Evolutionary conservation across 1,140 invertebrate species (phyloP).

Genomic region (Andricus grossulariae): DNA sequence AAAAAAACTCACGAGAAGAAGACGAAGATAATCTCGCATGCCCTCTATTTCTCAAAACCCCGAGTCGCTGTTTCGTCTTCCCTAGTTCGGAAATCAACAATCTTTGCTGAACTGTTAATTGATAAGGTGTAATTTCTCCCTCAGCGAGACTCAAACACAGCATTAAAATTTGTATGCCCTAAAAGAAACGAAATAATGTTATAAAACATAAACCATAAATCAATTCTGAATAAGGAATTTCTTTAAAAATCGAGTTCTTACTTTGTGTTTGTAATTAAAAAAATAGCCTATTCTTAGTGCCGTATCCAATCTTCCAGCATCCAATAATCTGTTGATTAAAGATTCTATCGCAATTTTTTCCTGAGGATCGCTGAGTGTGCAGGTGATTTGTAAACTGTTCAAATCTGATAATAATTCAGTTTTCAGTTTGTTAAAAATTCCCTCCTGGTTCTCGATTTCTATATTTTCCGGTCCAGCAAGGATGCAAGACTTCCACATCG

Average conservation of each 20-base stretch:
- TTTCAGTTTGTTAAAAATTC: slow-evolving; percentile 65
- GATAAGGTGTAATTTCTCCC: slow-evolving; percentile 65
- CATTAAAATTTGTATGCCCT: slow-evolving; percentile 69
- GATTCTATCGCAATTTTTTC: slow-evolving; percentile 59
- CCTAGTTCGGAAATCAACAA: slow-evolving; percentile 54
- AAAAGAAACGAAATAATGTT: background rate
- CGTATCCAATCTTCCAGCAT: slow-evolving; percentile 61
- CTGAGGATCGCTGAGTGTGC: slow-evolving; percentile 51
- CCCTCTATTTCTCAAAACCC: slow-evolving; percentile 54
- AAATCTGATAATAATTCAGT: slow-evolving; percentile 65
- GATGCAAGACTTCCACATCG: slow-evolving; percentile 72
- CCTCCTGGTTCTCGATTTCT: slow-evolving; percentile 51
- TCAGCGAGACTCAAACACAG: slow-evolving; percentile 69
- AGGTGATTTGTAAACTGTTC: slow-evolving; percentile 56
- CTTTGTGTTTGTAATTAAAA: slow-evolving; percentile 67
- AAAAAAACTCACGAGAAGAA: slow-evolving; percentile 55
- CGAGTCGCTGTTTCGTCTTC: slow-evolving; percentile 57
- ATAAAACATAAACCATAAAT: background rate
- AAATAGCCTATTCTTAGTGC: slow-evolving; percentile 66
- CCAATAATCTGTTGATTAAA: slow-evolving; percentile 66
- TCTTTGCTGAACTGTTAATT: slow-evolving; percentile 64
- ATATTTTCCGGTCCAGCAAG: slow-evolving; percentile 65
- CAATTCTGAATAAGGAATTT: slow-evolving; percentile 2
- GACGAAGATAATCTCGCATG: slow-evolving; percentile 59
- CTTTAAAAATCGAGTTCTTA: slow-evolving; percentile 41